phyloP scores from a whole-genome alignment of 2,797 vertebrate genomes.

The Silurus aristotelis region DNA sequence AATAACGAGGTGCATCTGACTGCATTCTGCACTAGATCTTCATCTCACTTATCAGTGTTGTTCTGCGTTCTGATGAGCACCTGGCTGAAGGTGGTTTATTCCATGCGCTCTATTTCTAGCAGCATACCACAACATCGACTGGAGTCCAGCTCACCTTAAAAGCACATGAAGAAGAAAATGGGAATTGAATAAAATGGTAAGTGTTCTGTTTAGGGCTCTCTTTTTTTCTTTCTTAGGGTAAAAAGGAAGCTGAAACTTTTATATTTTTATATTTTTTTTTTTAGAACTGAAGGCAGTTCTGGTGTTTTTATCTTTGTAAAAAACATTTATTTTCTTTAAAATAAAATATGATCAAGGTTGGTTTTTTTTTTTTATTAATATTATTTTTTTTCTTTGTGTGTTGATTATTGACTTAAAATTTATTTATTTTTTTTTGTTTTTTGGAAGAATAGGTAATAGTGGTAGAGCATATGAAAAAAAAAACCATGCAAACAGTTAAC shows the following conservation, averaged over 20 bases:
- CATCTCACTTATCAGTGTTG: neutral
- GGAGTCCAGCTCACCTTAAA: neutral
- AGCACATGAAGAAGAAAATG: neutral
- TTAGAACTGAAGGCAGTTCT: neutral
- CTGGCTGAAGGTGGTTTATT: constrained; percentile 18
- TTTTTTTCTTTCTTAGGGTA: neutral
- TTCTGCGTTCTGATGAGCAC: constrained; percentile 14
- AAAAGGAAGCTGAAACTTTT: neutral
- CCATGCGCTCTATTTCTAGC: neutral
- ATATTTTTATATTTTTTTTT: no score
- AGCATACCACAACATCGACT: neutral
- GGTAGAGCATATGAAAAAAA: neutral
- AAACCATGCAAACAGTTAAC: neutral
- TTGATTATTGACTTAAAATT: neutral
- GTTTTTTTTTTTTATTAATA: neutral
- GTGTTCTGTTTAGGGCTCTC: neutral
- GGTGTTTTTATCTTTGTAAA: neutral
- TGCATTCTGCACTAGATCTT: neutral
- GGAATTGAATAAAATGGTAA: neutral
- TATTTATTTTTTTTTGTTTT: neutral
- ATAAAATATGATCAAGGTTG: neutral
- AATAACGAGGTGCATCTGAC: constrained; percentile 4
- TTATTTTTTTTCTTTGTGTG: neutral
- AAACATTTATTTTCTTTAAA: neutral
- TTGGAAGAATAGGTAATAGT: neutral